Evolutionary conservation across 2,888 invertebrate genomes (phyloP), one percentile per base, ranked within the genome.

Genomic region (Hesperia comma): DNA sequence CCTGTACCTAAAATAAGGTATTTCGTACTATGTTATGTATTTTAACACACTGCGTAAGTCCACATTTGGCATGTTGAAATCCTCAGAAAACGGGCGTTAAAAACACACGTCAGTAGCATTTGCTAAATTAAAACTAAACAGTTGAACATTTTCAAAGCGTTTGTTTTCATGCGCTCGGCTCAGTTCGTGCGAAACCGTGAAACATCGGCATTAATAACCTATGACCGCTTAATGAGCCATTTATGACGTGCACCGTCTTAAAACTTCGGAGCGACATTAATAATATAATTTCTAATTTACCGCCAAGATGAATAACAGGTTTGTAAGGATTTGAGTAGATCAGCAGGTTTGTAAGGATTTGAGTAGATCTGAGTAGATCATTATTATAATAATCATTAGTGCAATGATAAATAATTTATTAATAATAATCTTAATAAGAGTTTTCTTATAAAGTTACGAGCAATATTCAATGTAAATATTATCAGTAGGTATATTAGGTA

Each of bases 271-370:
- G 32, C 55, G 63, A 55, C 55, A 46, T 63, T 63, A 63, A 63
- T 63, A 63, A 43, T 63, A 53, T 62, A 55, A 63, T 55, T 33
- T 63, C 43, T 55, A 63, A 63, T 63, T 63, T 63, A 43, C 63
- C 19, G 46, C 19, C 33, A 17, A 17, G n/a, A 55, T 63, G 43
- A 63, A 26, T 15, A 19, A 41, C 43, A 37, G 46, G 17, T 63
- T 56, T 63, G 21, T 46, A 49, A 33, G 2, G 33, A 33, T 46
- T 15, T 32, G 17, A 46, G 4, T 5, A 37, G 37, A 10, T 37
- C 7, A 43, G 15, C 17, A 37, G 46, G 17, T 63, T 56, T 63
- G 21, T 46, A 49, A 33, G 2, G 33, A 33, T 46, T 17, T 7
- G 2, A 8, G 37, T 37, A 12, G 3, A 12, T 12, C 12, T 37